Base-by-base conservation (phyloP, 2,888 invertebrate species). In the Acanthosepion pharaonis region DNA sequence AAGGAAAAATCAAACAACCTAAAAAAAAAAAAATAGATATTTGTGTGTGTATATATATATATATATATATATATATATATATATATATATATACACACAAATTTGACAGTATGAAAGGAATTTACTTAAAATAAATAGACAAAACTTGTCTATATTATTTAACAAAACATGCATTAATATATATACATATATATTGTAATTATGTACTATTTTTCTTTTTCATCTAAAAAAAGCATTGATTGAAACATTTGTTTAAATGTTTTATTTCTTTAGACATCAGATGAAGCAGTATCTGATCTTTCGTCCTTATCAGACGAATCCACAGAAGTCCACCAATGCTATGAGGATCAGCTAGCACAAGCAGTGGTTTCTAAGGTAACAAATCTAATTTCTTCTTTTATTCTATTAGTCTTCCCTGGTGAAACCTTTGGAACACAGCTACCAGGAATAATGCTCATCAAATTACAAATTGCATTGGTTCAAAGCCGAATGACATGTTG, bases 291-390 rank as follows among this genome's bases (percentile, higher is more conserved):
- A 25, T 97, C 96, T 5, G 97, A 97, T 95, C 95, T 96, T 53
- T 96, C 97, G 0, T 96, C 96, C 0, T 94, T 96, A 23, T 96
- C 96, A 0, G 96, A 96, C 93, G 97, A 97, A 51, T 96, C 96
- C 2, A 95, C 96, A 20, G 95, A 96, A 91, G 95, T 95, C 91
- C 96, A 96, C 59, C 96, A 96, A 93, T 96, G 96, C 18, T 96
- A 96, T 95, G 97, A 96, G 95, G 97, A 97, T 91, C 96, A 97
- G 94, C 94, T 97, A 49, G 96, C 97, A 93, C 96, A 97, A 95
- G 97, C 96, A 95, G 96, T 97, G 15, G 96, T 97, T 51, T 95
- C 96, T 53, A 96, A 96, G 96, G 97, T 96, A 96, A 59, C 94
- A 49, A 28, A 49, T 92, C 20, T 23, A 92, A 49, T 92, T 48